Base-by-base conservation (phyloP, 2,797 vertebrate species). In the Muscicapa striata region DNA sequence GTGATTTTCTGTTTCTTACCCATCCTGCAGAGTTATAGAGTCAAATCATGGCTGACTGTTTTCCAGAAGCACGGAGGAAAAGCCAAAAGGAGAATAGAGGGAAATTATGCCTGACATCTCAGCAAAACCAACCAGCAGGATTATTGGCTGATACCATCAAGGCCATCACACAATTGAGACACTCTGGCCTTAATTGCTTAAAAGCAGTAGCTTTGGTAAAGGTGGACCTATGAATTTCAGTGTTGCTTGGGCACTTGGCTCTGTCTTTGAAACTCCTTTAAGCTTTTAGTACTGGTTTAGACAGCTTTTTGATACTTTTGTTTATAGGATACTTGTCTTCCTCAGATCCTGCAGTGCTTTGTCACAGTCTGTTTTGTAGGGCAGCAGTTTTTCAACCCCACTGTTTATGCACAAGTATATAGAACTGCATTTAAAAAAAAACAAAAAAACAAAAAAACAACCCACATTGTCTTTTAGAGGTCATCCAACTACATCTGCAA, bases 161-260 rank as follows among this genome's bases (percentile, higher is more conserved):
- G 86, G 17, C 6, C 10, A 10, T 32, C 13, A 2, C 23, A 36
- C 2, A 27, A 0, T 1, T 49, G 13, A 20, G 45, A 12, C 12
- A 41, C 17, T 7, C 23, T 66, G 18, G 6, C 29, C 36, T 32
- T 46, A 26, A 40, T 78, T 72, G 46, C 38, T 73, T 32, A 20
- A 40, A 75, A 11, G 1, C 30, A 66, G 18, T 74, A 12, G 32
- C 7, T 83, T 85, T 74, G 12, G 24, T 82, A 46, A 80, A 30
- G 26, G 21, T 27, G 40, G 40, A 54, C 8, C n/a, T 61, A 13
- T 1, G 4, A 30, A 29, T 83, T 66, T 82, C 54, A 22, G 34
- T 59, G 18, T n/a, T 61, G 19, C 38, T 55, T 70, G 34, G n/a
- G 10, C 8, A 6, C 18, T 61, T 68, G 29, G 11, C 9, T 41